Base-by-base conservation (phyloP, 1,140 invertebrate species). In the Solenopsis invicta region DNA sequence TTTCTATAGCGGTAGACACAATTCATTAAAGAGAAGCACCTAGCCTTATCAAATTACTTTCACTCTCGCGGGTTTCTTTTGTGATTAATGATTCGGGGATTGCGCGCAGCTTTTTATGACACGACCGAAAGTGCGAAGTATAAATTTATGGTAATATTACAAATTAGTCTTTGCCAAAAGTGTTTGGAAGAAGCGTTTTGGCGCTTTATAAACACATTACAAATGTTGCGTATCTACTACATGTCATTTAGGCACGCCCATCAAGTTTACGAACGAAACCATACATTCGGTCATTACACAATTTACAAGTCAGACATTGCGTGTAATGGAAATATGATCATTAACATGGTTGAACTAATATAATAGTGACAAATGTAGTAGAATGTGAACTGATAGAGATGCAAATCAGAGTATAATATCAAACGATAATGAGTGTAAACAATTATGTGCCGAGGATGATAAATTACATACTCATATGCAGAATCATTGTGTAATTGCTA, bases 41-140 rank as follows among this genome's bases (percentile, higher is more conserved):
- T 62, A 69, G 6, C 56, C 29, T 56, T 86, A 69, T 86, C 62
- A 86, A 89, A 87, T 89, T 89, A 86, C 71, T 76, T 89, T 81
- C 67, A 89, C 54, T 89, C 86, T 76, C 21, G 18, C 24, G n/a
- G 34, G 24, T 8, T 45, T 54, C 41, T 34, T 41, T n/a, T 2
- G 21, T 75, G 45, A 75, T 84, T 75, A 84, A 84, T 84, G 69
- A 75, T 37, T 61, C 29, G n/a, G 5, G 10, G 24, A 48, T 74
- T 34, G n/a, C 9, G 41, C 41, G 12, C 54, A 61, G 41, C 18
- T 84, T 75, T 82, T 84, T 61, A 75, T 48, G 54, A 59, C 41
- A 72, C 21, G 13, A 41, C 18, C 54, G 16, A 67, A 66, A 67
- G 61, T 71, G 24, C 13, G 9, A 66, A 52, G 50, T 52, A 41